These are phyloP conservation scores for Phrynocephalus vlangalii DNA, from an alignment of 2,797 vertebrate genomes.

Conservation along the genomic window DNA sequence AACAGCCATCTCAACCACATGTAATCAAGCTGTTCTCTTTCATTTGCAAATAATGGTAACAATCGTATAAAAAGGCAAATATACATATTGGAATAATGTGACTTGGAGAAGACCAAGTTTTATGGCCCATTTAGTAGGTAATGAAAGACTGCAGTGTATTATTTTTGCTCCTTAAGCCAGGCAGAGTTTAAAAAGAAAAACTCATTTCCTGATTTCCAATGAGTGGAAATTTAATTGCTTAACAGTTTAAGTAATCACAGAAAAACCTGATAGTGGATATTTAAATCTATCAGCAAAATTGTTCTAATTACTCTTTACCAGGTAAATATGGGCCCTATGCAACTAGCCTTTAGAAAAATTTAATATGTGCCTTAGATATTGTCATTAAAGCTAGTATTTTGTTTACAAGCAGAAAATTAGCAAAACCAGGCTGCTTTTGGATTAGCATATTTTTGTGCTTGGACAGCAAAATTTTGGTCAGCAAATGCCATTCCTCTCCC, in stretches of 20 bases:
- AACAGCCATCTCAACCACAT: constrained; percentile 72
- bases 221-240: constrained; percentile 41
- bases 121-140: constrained; percentile 38
- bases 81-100: constrained; percentile 69
- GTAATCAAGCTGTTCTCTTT: constrained; percentile 73
- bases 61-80: constrained; percentile 51
- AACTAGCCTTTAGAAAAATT: constrained; percentile 14
- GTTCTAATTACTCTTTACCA: constrained; percentile 16
- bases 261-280: constrained; percentile 1
- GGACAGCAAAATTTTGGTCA: background rate
- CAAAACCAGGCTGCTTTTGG: background rate
- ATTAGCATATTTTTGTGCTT: background rate
- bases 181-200: constrained; percentile 7
- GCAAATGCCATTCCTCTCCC: background rate
- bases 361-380: constrained; percentile 32
- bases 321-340: constrained; percentile 18
- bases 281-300: constrained; percentile 38
- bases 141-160: constrained; percentile 35
- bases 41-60: constrained; percentile 66
- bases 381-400: background rate
- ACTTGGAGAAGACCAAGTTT: constrained; percentile 40
- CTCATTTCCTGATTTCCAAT: constrained; percentile 29
- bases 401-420: background rate
- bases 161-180: constrained; percentile 26
- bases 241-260: constrained; percentile 52